Conservation (phyloP, 2,113 vertebrate species). For the Laterallus jamaicensis region DNA sequence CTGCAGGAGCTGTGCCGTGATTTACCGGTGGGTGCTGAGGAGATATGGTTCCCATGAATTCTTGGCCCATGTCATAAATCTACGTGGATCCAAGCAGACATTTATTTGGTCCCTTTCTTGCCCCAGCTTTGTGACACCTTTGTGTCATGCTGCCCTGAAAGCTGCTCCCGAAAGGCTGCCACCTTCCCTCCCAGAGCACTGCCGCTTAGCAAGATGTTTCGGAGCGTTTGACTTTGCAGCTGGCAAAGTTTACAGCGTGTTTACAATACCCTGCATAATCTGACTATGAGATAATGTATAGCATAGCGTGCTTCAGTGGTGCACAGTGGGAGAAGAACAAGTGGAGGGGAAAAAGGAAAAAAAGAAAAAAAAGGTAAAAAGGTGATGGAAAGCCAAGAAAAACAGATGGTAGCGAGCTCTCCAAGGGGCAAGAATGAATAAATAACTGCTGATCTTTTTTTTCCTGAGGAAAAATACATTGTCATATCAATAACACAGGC, state of each 20-base stretch:
- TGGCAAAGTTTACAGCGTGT: slow-evolving; percentile 62
- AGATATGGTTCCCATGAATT: neutral
- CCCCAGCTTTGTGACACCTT: neutral
- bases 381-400: slow-evolving; percentile 63
- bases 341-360: neutral
- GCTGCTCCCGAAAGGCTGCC: neutral
- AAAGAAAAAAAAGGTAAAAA: slow-evolving; percentile 17
- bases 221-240: slow-evolving; percentile 40
- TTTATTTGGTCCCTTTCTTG: neutral
- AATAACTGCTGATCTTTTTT: slow-evolving; percentile 36
- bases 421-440: slow-evolving; percentile 62
- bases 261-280: slow-evolving; percentile 61
- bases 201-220: slow-evolving; percentile 18
- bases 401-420: slow-evolving; percentile 57
- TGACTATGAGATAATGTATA: slow-evolving; percentile 58
- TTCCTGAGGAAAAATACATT: slow-evolving; percentile 5
- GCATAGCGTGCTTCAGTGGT: slow-evolving; percentile 13
- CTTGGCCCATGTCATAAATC: neutral
- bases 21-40: neutral
- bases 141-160: neutral
- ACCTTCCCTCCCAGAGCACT: neutral
- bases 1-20: neutral
- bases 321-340: slow-evolving; percentile 58
- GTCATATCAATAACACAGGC: slow-evolving; percentile 53
- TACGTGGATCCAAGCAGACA: neutral